Evolutionary conservation across 1,140 invertebrate genomes (phyloP).

Genomic region (Whitmania pigra): DNA sequence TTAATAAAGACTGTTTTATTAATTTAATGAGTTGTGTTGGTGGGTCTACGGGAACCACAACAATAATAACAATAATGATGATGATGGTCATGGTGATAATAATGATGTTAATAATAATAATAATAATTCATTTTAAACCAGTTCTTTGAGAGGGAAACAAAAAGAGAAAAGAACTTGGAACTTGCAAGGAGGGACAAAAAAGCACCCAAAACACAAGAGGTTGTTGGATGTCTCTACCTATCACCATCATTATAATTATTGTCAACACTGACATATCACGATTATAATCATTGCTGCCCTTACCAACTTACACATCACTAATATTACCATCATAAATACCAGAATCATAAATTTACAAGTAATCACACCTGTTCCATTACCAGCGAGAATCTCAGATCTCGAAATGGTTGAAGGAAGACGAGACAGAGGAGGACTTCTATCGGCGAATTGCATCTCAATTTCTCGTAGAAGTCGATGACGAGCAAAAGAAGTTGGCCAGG

Average conservation of each 20-base stretch:
- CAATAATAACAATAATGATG: too few species aligned
- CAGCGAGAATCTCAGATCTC: not conserved
- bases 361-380: not conserved
- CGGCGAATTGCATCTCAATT: not conserved
- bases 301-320: too few species aligned
- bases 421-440: not conserved
- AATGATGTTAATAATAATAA: not conserved
- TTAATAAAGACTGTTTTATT: too few species aligned
- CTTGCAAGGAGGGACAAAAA: constrained; percentile 54
- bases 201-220: constrained; percentile 38
- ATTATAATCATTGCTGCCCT: too few species aligned
- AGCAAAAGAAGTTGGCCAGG: not conserved
- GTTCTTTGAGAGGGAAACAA: constrained; percentile 75
- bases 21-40: too few species aligned
- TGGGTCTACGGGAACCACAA: too few species aligned
- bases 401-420: constrained; percentile 11
- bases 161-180: constrained; percentile 80
- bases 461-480: not conserved
- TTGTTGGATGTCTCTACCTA: not conserved
- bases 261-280: too few species aligned
- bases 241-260: too few species aligned
- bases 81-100: too few species aligned
- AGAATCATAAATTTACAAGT: too few species aligned
- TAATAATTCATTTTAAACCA: constrained; percentile 26
- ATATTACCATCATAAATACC: too few species aligned